phyloP scores from a whole-genome alignment of 1,140 invertebrate genomes.

The Drosophila equinoxialis region DNA sequence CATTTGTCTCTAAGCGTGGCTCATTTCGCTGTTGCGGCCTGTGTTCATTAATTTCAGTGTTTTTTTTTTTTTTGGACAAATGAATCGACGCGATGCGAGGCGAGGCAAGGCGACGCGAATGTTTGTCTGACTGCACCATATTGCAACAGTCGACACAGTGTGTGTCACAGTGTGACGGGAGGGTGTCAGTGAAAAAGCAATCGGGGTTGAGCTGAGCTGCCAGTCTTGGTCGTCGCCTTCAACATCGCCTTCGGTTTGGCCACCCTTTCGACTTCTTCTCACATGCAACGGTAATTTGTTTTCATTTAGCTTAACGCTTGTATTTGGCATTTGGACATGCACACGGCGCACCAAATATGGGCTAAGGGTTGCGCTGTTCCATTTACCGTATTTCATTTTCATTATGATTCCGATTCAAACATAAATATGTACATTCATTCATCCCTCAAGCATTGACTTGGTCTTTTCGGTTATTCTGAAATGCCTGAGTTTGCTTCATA shows the following conservation, averaged over 20 bases:
- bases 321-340: constrained; percentile 81
- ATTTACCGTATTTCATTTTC: constrained; percentile 9
- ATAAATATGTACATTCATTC: not conserved
- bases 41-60: constrained; percentile 45
- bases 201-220: constrained; percentile 27
- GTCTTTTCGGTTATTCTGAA: constrained; percentile 11
- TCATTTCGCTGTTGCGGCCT: constrained; percentile 42
- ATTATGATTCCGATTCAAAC: constrained; percentile 26
- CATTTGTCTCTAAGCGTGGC: constrained; percentile 36
- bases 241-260: constrained; percentile 23
- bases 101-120: constrained; percentile 31
- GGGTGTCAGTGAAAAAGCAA: constrained; percentile 7
- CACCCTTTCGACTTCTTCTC: constrained; percentile 41
- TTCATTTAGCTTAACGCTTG: constrained; percentile 82
- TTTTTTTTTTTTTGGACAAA: constrained; percentile 28
- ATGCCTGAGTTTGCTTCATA: constrained; percentile 57
- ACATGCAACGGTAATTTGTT: constrained; percentile 82
- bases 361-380: constrained; percentile 48
- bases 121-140: constrained; percentile 56
- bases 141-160: constrained; percentile 51
- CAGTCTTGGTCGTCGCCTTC: no score
- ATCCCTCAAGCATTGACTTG: not conserved
- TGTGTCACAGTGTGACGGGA: not conserved
- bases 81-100: constrained; percentile 23
- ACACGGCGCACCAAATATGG: constrained; percentile 43